A percentile compares a stretch with the other conserved stretches of the same genome.
These are phyloP conservation scores for Melangyna quadrimaculata DNA, from an alignment of 2,888 invertebrate genomes.

Conservation along the genomic window DNA sequence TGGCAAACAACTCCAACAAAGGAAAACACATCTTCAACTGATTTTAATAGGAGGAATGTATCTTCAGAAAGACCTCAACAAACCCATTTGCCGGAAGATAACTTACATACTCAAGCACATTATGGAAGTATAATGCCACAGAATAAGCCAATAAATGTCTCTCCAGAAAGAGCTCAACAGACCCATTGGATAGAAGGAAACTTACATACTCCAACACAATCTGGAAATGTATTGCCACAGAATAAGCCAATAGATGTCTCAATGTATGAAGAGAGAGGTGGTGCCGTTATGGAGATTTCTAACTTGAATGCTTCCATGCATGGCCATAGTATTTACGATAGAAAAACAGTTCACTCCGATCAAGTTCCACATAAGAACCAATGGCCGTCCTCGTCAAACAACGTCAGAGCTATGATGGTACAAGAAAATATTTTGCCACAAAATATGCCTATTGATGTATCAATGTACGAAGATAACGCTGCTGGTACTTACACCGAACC, in stretches of 20 bases:
- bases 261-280: slow-evolving; percentile 72
- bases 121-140: no score
- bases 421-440: slow-evolving; percentile 74
- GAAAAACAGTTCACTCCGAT: not conserved
- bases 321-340: slow-evolving; percentile 7
- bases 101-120: no score
- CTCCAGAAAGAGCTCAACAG: no score
- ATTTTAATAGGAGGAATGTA: not conserved
- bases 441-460: slow-evolving; percentile 77
- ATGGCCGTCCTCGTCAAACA: not conserved
- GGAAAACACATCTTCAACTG: slow-evolving; percentile 1
- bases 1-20: slow-evolving; percentile 1
- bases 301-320: slow-evolving; percentile 3
- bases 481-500: not conserved
- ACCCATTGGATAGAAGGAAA: not conserved
- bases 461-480: slow-evolving; percentile 72
- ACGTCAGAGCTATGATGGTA: not conserved
- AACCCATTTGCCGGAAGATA: no score
- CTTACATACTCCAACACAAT: no score
- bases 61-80: not conserved
- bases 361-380: not conserved
- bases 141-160: no score
- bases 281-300: not conserved
- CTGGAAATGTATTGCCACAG: slow-evolving; percentile 73
- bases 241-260: slow-evolving; percentile 78